phyloP scores from a whole-genome alignment of 1,140 invertebrate genomes.

The Asbolus verrucosus region DNA sequence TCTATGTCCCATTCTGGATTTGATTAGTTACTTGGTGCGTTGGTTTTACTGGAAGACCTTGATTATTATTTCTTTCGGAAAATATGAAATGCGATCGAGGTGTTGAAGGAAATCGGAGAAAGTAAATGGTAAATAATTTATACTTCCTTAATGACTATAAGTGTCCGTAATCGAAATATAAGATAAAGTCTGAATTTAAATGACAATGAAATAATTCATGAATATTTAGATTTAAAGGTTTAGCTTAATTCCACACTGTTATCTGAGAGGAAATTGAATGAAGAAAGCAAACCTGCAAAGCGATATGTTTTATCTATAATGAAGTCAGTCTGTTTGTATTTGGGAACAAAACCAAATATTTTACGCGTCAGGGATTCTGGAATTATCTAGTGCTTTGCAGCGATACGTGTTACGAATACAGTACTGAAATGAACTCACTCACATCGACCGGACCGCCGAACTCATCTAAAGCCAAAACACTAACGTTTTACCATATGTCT shows the following conservation, averaged over 20 bases:
- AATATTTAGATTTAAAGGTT: constrained; percentile 23
- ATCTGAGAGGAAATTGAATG: constrained; percentile 34
- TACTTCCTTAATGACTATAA: neutral
- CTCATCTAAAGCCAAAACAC: constrained; percentile 22
- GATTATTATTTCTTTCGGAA: too few relatives aligned
- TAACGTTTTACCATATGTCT: constrained; percentile 24
- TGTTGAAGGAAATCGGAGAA: too few relatives aligned
- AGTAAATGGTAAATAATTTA: neutral
- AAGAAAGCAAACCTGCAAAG: constrained; percentile 33
- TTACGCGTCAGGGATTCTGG: constrained; percentile 49
- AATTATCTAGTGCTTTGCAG: constrained; percentile 48
- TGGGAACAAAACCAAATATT: constrained; percentile 48
- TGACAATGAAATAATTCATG: constrained; percentile 10
- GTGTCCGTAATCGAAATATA: neutral
- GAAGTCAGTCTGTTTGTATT: constrained; percentile 43
- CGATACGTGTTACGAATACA: constrained; percentile 48
- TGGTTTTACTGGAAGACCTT: too few relatives aligned
- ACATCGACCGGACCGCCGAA: constrained; percentile 29
- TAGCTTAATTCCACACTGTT: neutral
- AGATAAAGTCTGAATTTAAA: neutral
- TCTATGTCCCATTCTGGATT: too few relatives aligned
- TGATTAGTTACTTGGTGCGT: too few relatives aligned
- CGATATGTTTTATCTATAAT: constrained; percentile 48
- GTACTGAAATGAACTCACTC: constrained; percentile 16
- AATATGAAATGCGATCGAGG: too few relatives aligned